Evolutionary conservation across 2,113 vertebrate species (phyloP).

Genomic region (Panthera uncia): DNA sequence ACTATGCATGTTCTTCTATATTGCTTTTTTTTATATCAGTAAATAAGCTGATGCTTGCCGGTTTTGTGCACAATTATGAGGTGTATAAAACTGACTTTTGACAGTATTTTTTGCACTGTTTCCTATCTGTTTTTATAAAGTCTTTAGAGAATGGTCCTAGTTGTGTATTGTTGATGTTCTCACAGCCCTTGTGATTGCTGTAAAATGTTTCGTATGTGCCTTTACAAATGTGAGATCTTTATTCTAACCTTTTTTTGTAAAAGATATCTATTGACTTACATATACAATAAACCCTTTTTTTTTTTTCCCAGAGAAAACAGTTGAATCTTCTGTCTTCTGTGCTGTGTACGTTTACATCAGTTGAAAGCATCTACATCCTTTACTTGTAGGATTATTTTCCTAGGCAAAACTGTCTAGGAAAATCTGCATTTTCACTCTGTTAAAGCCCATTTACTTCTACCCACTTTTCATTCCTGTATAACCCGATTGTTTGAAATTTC

Average conservation of each 20-base stretch:
- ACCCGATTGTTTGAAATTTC: not conserved
- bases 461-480: not conserved
- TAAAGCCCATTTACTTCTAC: not conserved
- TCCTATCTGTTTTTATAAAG: conserved; percentile 87
- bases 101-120: conserved; percentile 93
- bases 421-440: not conserved
- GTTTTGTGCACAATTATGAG: conserved; percentile 76
- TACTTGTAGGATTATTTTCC: not conserved
- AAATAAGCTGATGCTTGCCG: conserved; percentile 90
- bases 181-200: conserved; percentile 84
- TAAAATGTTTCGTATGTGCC: conserved; percentile 90
- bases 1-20: conserved; percentile 94
- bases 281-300: conserved; percentile 92
- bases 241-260: conserved; percentile 85
- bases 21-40: conserved; percentile 88
- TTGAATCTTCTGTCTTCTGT: not conserved
- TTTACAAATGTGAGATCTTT: conserved; percentile 86
- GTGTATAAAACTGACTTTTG: conserved; percentile 87
- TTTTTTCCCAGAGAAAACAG: conserved; percentile 82
- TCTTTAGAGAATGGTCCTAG: conserved; percentile 81
- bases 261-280: conserved; percentile 85
- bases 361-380: not conserved
- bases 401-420: not conserved
- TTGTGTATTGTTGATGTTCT: conserved; percentile 79
- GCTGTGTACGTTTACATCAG: not conserved